phyloP scores from a whole-genome alignment of 2,888 invertebrate species.

The Rhogogaster chlorosoma region DNA sequence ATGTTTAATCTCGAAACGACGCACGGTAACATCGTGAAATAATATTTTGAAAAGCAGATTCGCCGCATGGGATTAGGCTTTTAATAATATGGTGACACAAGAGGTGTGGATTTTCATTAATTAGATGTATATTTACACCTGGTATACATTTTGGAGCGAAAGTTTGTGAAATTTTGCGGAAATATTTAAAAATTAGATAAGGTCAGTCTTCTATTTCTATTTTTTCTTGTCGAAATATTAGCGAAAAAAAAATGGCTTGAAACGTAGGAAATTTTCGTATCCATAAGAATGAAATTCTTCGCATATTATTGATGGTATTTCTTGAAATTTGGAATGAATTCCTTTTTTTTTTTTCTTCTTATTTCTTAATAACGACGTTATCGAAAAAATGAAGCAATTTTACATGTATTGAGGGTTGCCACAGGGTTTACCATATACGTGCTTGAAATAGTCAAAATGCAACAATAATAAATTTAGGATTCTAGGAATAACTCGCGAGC shows the following conservation, averaged over 20 bases:
- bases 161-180: no score
- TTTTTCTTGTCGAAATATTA: no score
- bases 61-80: not conserved
- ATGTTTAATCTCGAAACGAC: not conserved
- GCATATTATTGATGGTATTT: not conserved
- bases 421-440: slow-evolving; percentile 63
- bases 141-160: no score
- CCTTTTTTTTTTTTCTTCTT: not conserved
- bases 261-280: no score
- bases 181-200: no score
- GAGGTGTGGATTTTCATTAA: no score
- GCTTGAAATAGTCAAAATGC: slow-evolving; percentile 68
- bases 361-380: not conserved
- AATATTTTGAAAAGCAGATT: not conserved
- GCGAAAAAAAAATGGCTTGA: no score
- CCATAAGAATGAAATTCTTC: no score
- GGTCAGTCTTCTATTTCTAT: no score
- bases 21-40: not conserved
- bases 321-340: not conserved
- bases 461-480: slow-evolving; percentile 68
- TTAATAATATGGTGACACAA: not conserved
- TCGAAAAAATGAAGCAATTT: not conserved
- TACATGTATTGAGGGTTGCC: not conserved
- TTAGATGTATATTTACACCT: no score
- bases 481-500: slow-evolving; percentile 45